A percentile compares a stretch with the other conserved stretches of the same genome.
These are phyloP conservation scores for Oryzias celebensis DNA, from an alignment of 2,113 vertebrate genomes.

Conservation along the genomic window DNA sequence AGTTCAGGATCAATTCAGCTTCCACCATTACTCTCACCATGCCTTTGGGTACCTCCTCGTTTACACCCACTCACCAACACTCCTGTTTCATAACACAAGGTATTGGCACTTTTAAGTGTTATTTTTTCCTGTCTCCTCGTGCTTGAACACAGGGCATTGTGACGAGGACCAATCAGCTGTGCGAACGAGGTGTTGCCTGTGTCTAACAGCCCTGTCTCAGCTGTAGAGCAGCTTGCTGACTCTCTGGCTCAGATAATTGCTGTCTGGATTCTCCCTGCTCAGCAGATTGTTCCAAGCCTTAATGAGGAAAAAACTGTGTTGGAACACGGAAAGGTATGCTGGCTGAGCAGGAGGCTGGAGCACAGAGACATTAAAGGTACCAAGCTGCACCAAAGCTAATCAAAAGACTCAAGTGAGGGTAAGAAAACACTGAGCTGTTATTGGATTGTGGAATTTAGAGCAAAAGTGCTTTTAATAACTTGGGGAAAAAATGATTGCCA, in stretches of 20 bases:
- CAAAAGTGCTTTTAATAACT: background rate
- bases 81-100: conserved; percentile 59
- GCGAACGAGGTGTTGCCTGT: conserved; percentile 44
- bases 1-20: conserved; percentile 37
- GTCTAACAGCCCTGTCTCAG: conserved; percentile 37
- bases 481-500: background rate
- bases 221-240: conserved; percentile 37
- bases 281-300: conserved; percentile 50
- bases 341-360: conserved; percentile 1
- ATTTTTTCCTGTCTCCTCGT: conserved; percentile 39
- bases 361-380: conserved; percentile 7
- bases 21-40: conserved; percentile 45
- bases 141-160: conserved; percentile 45
- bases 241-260: conserved; percentile 62
- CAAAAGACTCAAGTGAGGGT: conserved; percentile 22
- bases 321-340: conserved; percentile 5
- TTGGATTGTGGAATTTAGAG: no score
- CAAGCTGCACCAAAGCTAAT: conserved; percentile 31
- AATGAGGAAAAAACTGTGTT: conserved; percentile 41
- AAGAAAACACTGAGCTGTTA: conserved; percentile 4
- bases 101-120: conserved; percentile 55
- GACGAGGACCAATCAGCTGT: conserved; percentile 44
- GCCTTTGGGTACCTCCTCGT: conserved; percentile 44
- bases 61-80: conserved; percentile 47
- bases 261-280: conserved; percentile 45